Evolutionary conservation across 2,888 invertebrate species (phyloP), one percentile per base, ranked within the genome.

Genomic region (Drosophila paranaensis): DNA sequence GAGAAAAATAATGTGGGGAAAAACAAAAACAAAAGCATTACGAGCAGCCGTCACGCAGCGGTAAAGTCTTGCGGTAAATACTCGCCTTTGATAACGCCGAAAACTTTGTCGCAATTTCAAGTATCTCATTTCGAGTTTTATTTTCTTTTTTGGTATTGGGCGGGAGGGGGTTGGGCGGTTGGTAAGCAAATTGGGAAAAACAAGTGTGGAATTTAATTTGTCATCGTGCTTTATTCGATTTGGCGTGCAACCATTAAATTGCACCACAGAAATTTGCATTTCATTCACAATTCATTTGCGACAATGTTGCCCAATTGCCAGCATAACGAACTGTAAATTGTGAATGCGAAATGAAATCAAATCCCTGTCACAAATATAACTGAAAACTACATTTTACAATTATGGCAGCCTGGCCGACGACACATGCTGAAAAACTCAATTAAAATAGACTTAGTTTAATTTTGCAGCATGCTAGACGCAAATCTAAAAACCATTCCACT

Each of bases 401-500:
- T 73, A 78, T 53, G 50, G 33, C 65, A 50, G 55, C 42, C 60
- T 11, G 56, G 45, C 50, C 64, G 68, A 64, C 64, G 68, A 64
- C 86, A 68, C 65, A 62, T 53, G 55, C 53, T 45, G 60, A 82
- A 88, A 85, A 90, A 85, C 89, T 85, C 90, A 85, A 85, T 85
- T 85, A 85, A 85, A 85, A 77, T 67, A 80, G 74, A 82, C 87
- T 90, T 90, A 75, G 77, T 90, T 82, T 71, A 66, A 73, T 75
- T 79, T 46, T 37, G 16, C 54, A 71, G 58, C 63, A 62, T 88
- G 84, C 83, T 71, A 81, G 70, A 65, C 68, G 58, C 71, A 82
- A 82, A 86, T 80, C 77, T 86, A 69, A 42, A 70, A 33, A 68
- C 16, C 42, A 42, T 2, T 11, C 27, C 35, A 43, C 8, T 39